Base-by-base conservation (phyloP, 2,113 vertebrate genomes). In the Melanostigma gelatinosum region DNA sequence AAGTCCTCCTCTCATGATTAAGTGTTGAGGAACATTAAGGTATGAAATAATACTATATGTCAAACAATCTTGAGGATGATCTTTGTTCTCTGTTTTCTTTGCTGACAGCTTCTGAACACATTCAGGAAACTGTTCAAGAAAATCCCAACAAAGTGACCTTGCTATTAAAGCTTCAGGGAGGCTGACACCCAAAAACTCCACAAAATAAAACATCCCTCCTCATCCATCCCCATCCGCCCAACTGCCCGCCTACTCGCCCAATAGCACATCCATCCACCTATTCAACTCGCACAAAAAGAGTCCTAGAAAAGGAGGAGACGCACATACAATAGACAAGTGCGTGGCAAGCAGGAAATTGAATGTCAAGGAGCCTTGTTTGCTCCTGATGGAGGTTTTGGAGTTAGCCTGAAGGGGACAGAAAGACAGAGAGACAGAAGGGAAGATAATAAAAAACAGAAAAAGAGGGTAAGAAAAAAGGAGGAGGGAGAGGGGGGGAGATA, bases 331-430 rank as follows among this genome's bases (percentile, higher is more conserved):
- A 63, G 91, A 92, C 91, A 93, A 93, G 78, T 89, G 90, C 78
- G 67, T 89, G 74, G 90, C 92, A 94, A 94, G 93, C 94, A 94
- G 92, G 93, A 95, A 94, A 95, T 94, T 94, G 93, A 95, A 95
- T 95, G 94, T 95, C 94, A 95, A 95, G 93, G 89, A 93, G 88
- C 85, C 93, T 94, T 94, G 93, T 95, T 94, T 93, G 91, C 80
- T 92, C 90, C 88, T 94, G 94, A 95, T 93, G 87, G 93, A 92
- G 93, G 91, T 92, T 90, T 89, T 85, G 88, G 92, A 88, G 88
- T 94, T 91, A 34, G 87, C 84, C 91, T 91, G 84, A 84, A 91
- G 88, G 85, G 80, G 89, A 88, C 78, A 75, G 84, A 77, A 79
- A 75, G 63, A 82, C 79, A 82, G 79, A 76, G 22, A 38, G 77